phyloP scores from a whole-genome alignment of 2,888 invertebrate genomes.

The Isoperla grammatica region DNA sequence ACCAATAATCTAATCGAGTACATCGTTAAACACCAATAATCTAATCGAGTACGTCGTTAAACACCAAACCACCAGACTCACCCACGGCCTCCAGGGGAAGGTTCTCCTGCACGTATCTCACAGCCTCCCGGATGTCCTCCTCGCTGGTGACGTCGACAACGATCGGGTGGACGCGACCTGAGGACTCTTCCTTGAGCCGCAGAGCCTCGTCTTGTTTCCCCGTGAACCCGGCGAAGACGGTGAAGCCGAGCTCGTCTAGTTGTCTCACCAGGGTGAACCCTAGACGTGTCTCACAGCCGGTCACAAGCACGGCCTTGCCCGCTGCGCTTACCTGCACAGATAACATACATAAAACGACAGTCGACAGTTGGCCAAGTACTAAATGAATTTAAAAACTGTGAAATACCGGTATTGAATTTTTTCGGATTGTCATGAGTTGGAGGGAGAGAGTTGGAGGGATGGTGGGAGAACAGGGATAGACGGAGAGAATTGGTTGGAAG shows the following conservation, averaged over 20 bases:
- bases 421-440: too few relatives aligned
- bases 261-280: constrained; percentile 70
- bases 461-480: too few relatives aligned
- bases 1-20: too few relatives aligned
- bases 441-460: too few relatives aligned
- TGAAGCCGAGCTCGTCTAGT: constrained; percentile 77
- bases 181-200: constrained; percentile 71
- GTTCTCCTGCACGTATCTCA: constrained; percentile 68
- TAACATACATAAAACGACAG: too few relatives aligned
- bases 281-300: constrained; percentile 75
- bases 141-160: constrained; percentile 79
- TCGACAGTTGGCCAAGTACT: too few relatives aligned
- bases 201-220: constrained; percentile 63
- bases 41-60: too few relatives aligned
- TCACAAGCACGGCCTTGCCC: constrained; percentile 77
- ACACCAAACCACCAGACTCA: constrained; percentile 15
- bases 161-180: constrained; percentile 64
- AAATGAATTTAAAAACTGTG: too few relatives aligned
- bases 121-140: constrained; percentile 69
- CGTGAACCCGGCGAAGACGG: constrained; percentile 81
- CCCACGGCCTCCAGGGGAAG: constrained; percentile 74
- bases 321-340: constrained; percentile 66
- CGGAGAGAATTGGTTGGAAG: too few relatives aligned
- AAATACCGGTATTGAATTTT: too few relatives aligned
- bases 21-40: too few relatives aligned